A percentile compares a stretch with the other conserved stretches of the same genome.
Conservation (phyloP, 2,113 vertebrate genomes). For the Phoxinus phoxinus region DNA sequence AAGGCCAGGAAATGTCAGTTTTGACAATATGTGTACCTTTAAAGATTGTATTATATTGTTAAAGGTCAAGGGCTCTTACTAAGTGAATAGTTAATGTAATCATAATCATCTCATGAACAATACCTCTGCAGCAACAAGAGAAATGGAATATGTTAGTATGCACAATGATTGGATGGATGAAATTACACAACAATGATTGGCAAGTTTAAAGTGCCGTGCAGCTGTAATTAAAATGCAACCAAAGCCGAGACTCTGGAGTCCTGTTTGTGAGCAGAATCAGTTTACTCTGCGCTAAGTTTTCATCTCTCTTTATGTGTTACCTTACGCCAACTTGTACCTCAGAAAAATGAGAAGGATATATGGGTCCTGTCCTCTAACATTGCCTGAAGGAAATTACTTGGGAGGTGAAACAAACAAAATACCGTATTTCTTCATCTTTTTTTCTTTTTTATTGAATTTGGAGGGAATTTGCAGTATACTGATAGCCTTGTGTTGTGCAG, state of each 20-base stretch:
- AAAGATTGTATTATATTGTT: slow-evolving; percentile 48
- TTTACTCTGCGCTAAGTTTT: neutral
- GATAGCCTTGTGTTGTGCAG: neutral
- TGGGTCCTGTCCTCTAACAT: neutral
- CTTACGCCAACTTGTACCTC: slow-evolving; percentile 10
- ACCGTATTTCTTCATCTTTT: slow-evolving; percentile 4
- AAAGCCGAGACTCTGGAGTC: slow-evolving; percentile 33
- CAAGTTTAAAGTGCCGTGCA: slow-evolving; percentile 37
- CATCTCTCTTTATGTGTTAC: slow-evolving; percentile 21
- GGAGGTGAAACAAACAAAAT: slow-evolving; percentile 1
- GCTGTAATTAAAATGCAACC: slow-evolving; percentile 55
- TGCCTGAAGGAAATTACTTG: slow-evolving; percentile 22
- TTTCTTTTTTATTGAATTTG: slow-evolving; percentile 19
- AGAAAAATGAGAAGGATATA: slow-evolving; percentile 30
- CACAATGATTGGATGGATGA: slow-evolving; percentile 37
- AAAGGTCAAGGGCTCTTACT: slow-evolving; percentile 49
- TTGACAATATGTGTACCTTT: too few species aligned
- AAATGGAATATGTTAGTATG: slow-evolving; percentile 52
- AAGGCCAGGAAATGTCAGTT: too few species aligned
- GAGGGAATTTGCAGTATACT: neutral
- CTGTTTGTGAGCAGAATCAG: slow-evolving; percentile 19
- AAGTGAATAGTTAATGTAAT: slow-evolving; percentile 36
- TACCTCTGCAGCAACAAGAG: slow-evolving; percentile 42
- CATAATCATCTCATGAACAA: slow-evolving; percentile 44
- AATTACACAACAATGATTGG: slow-evolving; percentile 43